Evolutionary conservation across 1,140 invertebrate genomes (phyloP).

Genomic region (Drosophila parabipectinata): DNA sequence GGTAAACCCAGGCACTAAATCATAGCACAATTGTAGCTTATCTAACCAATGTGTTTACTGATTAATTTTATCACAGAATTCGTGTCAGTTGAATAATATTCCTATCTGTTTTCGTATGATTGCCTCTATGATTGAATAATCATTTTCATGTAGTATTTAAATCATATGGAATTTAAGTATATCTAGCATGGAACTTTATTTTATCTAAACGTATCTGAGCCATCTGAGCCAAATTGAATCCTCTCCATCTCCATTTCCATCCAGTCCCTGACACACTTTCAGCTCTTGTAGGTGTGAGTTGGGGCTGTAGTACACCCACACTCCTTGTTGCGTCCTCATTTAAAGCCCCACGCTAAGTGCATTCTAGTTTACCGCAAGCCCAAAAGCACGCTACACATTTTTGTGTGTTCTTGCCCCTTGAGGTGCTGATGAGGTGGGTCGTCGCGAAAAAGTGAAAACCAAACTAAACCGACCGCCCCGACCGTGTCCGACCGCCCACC

Average conservation of each 20-base stretch:
- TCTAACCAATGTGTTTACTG: slow-evolving; percentile 11
- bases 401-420: slow-evolving; percentile 27
- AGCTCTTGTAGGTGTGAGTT: neutral
- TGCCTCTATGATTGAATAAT: neutral
- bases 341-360: slow-evolving; percentile 52
- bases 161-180: neutral
- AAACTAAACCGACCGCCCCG: neutral
- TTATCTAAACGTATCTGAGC: neutral
- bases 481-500: neutral
- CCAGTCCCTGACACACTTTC: slow-evolving; percentile 27
- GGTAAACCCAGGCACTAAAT: slow-evolving; percentile 16
- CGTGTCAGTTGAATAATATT: slow-evolving; percentile 19
- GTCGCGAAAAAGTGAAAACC: slow-evolving; percentile 1
- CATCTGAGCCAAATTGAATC: slow-evolving; percentile 23
- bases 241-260: neutral
- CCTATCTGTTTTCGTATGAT: slow-evolving; percentile 12
- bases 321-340: slow-evolving; percentile 17
- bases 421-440: slow-evolving; percentile 19
- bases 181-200: neutral
- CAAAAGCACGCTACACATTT: slow-evolving; percentile 57
- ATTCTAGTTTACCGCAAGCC: slow-evolving; percentile 56
- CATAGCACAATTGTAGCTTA: slow-evolving; percentile 12
- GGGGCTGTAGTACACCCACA: neutral
- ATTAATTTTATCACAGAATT: slow-evolving; percentile 26
- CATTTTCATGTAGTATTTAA: neutral